Base-by-base conservation (phyloP, 2,888 invertebrate genomes). In the Amiota mariae region DNA sequence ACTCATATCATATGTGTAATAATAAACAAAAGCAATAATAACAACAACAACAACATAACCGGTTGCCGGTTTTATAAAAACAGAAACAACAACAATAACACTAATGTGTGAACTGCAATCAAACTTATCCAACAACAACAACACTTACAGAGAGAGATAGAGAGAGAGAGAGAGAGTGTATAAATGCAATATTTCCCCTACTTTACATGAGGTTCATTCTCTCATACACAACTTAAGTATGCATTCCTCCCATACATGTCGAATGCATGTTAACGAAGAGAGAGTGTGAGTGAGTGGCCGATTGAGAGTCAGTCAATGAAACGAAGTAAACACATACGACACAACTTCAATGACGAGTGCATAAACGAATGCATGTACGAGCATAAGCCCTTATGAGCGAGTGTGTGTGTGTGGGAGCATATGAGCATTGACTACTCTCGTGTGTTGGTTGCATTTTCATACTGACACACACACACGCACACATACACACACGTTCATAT, bases 141-240 rank as follows among this genome's bases (percentile, higher is more conserved):
- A 36, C 36, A 36, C 36, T 36, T 36, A 36, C 0, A 6, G 36
- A 36, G 24, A 24, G 24, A 24, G 24, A 24, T 3, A 24, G 24
- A 24, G 24, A 24, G 24, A 36, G 36, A 36, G 36, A 36, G 36
- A 24, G 24, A 24, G 24, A 24, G 24, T 24, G 73, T 72, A 74
- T 76, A 72, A 66, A 74, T 71, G 81, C 80, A 82, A 80, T 77
- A 84, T 84, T 84, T 86, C 86, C 86, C 84, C 86, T 86, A 84
- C 84, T 85, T 86, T 20, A 36, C 36, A 36, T 36, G 36, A 36
- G 36, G 6, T 36, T 36, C 36, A 6, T 36, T 36, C 36, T 36
- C 36, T 36, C 36, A 36, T 36, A 36, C 36, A 36, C 36, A 36
- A 36, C 36, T 36, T 36, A 36, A 36, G 36, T 6, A 36, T 36